Base-by-base conservation (phyloP, 92 coral and sea anemone genomes). In the Parazoanthus darwini region DNA sequence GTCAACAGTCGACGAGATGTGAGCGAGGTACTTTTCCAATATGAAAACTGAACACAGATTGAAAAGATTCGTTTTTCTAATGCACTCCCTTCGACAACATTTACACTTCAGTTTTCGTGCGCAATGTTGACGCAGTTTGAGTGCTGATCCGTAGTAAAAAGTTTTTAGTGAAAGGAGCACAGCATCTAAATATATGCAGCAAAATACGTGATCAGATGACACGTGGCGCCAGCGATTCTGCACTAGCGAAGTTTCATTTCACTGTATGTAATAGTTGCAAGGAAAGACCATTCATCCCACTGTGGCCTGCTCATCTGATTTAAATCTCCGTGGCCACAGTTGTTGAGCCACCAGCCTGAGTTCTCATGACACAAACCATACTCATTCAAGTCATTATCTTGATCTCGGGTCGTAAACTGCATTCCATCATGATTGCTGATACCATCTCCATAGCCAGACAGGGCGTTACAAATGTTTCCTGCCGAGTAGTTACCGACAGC, bases 331-430 rank as follows among this genome's bases (percentile, higher is more conserved):
- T 48, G 82, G 33, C 87, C 90, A 43, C 92, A 89, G 51, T 82
- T 65, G 46, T 33, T 81, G 29, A 88, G 76, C 94, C 94, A 92
- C 92, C 92, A 92, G 78, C 92, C 94, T 0, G 85, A 66, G 1
- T n/a, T 29, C 9, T 5, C 74, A 29, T 92, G 92, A 43, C 94
- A 90, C 78, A 82, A 77, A 15, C 71, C 88, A 3, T 23, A 51
- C 14, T 20, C 5, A 63, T 86, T 65, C 70, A 35, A 15, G 39
- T 92, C 94, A 74, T 92, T 92, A 74, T 92, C 92, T 76, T 70
- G 88, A 51, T 92, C 92, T 36, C 35, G 2, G 36, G 94, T 92
- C 35, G 92, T 81, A 43, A 92, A 92, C 54, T 75, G 90, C 94
- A 89, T 92, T 5, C 91, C 94, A 65, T 89, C 74, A 18, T 79